Evolutionary conservation across 2,113 vertebrate genomes (phyloP), one percentile per base, ranked within the genome.

Genomic region (Heloderma charlesbogerti): DNA sequence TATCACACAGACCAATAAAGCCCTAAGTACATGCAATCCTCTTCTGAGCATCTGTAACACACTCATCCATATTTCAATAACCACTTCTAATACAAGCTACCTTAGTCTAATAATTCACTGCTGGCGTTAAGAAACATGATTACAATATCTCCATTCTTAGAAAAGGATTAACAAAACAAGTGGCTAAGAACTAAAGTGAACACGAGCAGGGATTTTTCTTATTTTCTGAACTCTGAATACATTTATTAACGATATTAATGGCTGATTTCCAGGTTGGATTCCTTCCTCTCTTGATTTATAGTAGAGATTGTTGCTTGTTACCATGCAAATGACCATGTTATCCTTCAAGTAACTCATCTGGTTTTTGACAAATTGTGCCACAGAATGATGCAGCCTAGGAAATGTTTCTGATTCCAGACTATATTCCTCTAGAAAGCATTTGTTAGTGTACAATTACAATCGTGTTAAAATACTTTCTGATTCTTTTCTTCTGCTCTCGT

Each of bases 341-440:
- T 37, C 63, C 86, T 57, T 92, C 20, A 6, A 37, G 40, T 75
- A 88, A 89, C 75, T 43, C 79, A 84, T 66, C 63, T 88, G 60
- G 45, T 79, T 91, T 92, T 60, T 83, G 31, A 91, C n/a, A 29
- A 75, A 88, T 92, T 89, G n/a, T 9, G 90, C 69, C 29, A 88
- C 80, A 77, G 89, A 91, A 72, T 0, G 74, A 78, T 92, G 79
- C 72, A 74, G n/a, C 77, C 90, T 12, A 81, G 45, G 57, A 88
- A 84, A 84, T 0, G 0, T 74, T 92, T 92, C 69, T 81, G 48
- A 72, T 13, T 71, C 12, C 37, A 51, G 29, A 54, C 20, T 3
- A 18, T 77, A 87, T 88, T 80, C 40, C 72, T 57, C 34, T 66
- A 77, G 88, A 90, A 87, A 9, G 60, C 10, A 54, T 81, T 91